phyloP scores from a whole-genome alignment of 2,888 invertebrate species.

The Drosophila merina region DNA sequence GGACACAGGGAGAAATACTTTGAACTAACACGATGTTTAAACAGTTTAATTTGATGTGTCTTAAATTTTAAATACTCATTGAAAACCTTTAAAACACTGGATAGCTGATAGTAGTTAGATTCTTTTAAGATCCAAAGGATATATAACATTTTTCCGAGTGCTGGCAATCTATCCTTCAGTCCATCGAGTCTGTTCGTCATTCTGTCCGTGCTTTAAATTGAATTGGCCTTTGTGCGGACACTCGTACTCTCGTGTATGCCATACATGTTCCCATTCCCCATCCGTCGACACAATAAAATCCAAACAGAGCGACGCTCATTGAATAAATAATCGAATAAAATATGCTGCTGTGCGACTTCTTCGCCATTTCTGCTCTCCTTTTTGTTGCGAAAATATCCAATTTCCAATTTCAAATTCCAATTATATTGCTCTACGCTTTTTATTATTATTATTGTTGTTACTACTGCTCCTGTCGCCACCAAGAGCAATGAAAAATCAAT shows the following conservation, averaged over 20 bases:
- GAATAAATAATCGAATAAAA: slow-evolving; percentile 76
- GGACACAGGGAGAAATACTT: slow-evolving; percentile 1
- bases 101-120: neutral
- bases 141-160: neutral
- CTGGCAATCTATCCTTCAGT: slow-evolving; percentile 10
- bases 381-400: slow-evolving; percentile 71
- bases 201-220: slow-evolving; percentile 61
- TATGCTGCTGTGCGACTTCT: slow-evolving; percentile 49
- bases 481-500: slow-evolving; percentile 72
- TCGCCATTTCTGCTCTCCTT: slow-evolving; percentile 45
- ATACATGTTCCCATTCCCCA: slow-evolving; percentile 56
- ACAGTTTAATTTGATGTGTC: too few species aligned
- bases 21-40: neutral
- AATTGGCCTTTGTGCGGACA: slow-evolving; percentile 69
- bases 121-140: neutral
- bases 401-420: slow-evolving; percentile 78
- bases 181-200: slow-evolving; percentile 19
- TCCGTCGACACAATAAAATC: slow-evolving; percentile 67
- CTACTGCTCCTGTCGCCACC: slow-evolving; percentile 39
- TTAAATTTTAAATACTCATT: too few species aligned
- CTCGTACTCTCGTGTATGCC: slow-evolving; percentile 60
- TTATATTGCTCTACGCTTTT: slow-evolving; percentile 74
- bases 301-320: slow-evolving; percentile 72
- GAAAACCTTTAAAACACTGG: neutral
- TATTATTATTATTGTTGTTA: slow-evolving; percentile 57